Percentiles rank a stretch among this genome's conserved stretches.
phyloP scores from a whole-genome alignment of 1,140 invertebrate genomes.

The Bombus polaris region DNA sequence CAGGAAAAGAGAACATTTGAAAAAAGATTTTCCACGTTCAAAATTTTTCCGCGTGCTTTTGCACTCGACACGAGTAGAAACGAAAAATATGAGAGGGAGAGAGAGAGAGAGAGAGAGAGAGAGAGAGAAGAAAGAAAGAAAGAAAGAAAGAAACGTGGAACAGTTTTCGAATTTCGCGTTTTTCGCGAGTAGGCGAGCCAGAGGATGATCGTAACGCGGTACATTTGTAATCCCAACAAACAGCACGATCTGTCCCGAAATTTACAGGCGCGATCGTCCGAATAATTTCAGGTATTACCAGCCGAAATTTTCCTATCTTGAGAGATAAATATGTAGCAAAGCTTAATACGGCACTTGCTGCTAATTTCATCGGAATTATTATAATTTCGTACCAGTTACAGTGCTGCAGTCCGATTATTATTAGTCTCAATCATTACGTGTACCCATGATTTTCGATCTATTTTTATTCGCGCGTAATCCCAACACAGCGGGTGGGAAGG shows the following conservation, averaged over 20 bases:
- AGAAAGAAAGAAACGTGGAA: neutral
- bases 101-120: neutral
- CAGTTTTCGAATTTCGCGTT: slow-evolving; percentile 10
- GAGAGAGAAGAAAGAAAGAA: no score
- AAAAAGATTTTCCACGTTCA: slow-evolving; percentile 6
- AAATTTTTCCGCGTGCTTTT: neutral
- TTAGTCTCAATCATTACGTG: slow-evolving; percentile 14
- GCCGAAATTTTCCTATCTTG: slow-evolving; percentile 34
- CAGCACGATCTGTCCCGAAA: neutral
- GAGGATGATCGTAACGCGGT: slow-evolving; percentile 5
- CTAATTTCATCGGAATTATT: slow-evolving; percentile 41
- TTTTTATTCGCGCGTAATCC: slow-evolving; percentile 28
- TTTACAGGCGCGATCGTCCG: slow-evolving; percentile 16
- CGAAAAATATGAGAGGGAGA: neutral
- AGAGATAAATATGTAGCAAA: slow-evolving; percentile 17
- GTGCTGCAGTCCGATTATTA: neutral
- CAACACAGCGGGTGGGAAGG: neutral
- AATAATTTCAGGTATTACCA: slow-evolving; percentile 35
- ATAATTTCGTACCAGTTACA: slow-evolving; percentile 41
- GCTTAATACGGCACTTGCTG: slow-evolving; percentile 6
- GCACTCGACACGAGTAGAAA: neutral
- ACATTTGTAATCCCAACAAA: slow-evolving; percentile 43
- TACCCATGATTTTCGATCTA: slow-evolving; percentile 21
- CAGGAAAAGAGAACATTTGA: neutral
- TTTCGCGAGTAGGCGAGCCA: neutral